Base-by-base conservation (phyloP, 1,140 invertebrate species). In the Macrosteles quadrilineatus region DNA sequence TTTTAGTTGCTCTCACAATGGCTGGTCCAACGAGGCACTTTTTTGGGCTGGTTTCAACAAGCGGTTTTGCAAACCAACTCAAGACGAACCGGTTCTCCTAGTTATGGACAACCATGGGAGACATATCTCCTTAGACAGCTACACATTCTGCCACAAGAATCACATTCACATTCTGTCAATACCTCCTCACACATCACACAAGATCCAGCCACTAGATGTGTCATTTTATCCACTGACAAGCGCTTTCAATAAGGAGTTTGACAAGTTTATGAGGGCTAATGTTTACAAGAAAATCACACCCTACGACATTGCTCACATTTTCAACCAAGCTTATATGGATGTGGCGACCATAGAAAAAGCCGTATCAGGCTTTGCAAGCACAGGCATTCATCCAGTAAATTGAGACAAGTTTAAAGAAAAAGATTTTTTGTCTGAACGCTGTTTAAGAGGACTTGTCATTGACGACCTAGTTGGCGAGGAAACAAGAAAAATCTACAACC, bases 161-260 rank as follows among this genome's bases (percentile, higher is more conserved):
- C 76, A 78, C 32, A 78, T 82, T 55, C 66, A 77, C 50, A 45
- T 81, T 66, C 47, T 82, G 45, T 76, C 76, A 23, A 74, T 82
- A 55, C 78, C 76, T 55, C 78, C 78, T 9, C 78, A 81, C 73
- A 76, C 74, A n/a, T 76, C 77, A 47, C 78, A 81, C 68, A 74
- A 73, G 63, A 67, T 81, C n/a, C 80, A 81, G 66, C 80, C 78
- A 4, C 70, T 81, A n/a, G 78, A 80, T 73, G 55, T 69, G 31
- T 71, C 63, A 71, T 77, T 81, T 73, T 80, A 72, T 73, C 76
- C 80, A 23, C 77, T 83, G 3, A 84, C 83, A 76, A 75, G 36
- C 11, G 74, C 77, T 30, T 83, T 80, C 67, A 77, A 78, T 70
- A 75, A 77, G n/a, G n/a, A 70, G 77, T 80, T 71, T 80, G 77